Conservation (phyloP, 2,888 invertebrate species). For the Chironomus tentans region DNA sequence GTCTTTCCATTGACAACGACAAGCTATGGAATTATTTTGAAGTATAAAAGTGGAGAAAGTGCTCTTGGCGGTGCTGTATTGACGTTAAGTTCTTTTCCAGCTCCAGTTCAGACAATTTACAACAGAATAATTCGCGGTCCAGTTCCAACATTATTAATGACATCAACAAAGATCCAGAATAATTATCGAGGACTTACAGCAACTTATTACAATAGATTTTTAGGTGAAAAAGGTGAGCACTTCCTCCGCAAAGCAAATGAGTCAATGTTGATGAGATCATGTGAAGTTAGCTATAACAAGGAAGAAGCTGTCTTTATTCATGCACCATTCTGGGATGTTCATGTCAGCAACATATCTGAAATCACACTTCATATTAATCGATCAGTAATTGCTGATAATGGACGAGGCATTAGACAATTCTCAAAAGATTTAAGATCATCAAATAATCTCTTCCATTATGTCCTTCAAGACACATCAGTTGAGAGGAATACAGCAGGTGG, state of each 20-base stretch:
- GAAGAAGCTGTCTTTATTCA: constrained; percentile 73
- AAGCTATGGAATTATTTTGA: constrained; percentile 68
- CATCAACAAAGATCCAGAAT: constrained; percentile 64
- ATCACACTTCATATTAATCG: constrained; percentile 82
- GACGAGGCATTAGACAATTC: constrained; percentile 77
- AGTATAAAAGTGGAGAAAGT: constrained; percentile 67
- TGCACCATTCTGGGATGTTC: constrained; percentile 79
- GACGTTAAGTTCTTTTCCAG: constrained; percentile 62
- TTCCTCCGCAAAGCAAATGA: constrained; percentile 82
- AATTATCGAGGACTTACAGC: constrained; percentile 75
- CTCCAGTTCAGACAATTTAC: constrained; percentile 61
- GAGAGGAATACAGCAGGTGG: constrained; percentile 81
- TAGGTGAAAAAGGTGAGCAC: constrained; percentile 77
- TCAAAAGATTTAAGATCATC: constrained; percentile 90
- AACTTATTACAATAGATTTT: constrained; percentile 78
- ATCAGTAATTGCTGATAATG: constrained; percentile 77
- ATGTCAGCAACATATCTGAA: constrained; percentile 78
- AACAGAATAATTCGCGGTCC: constrained; percentile 70
- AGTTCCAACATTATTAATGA: constrained; percentile 63
- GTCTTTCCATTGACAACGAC: constrained; percentile 85
- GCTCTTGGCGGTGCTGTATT: constrained; percentile 77
- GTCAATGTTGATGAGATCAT: constrained; percentile 67
- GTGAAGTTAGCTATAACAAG: constrained; percentile 70
- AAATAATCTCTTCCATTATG: constrained; percentile 95
- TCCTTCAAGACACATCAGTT: constrained; percentile 75